phyloP scores from a whole-genome alignment of 30 jellyfish, hydroid and myxozoan species.

The Haliclystus octoradiatus region DNA sequence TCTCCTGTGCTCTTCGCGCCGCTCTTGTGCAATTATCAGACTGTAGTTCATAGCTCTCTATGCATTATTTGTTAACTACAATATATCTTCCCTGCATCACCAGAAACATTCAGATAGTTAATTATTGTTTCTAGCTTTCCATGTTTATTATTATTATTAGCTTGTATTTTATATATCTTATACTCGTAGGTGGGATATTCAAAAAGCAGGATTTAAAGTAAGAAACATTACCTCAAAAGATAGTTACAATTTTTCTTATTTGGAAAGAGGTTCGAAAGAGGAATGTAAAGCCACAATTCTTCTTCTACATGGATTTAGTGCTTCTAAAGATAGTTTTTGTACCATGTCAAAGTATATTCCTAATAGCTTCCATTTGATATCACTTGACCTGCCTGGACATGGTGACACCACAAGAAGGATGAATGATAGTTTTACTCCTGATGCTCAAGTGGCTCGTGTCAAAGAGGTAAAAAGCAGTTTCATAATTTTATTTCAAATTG shows the following conservation, averaged over 20 bases:
- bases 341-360: conserved; percentile 38
- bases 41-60: too few relatives aligned
- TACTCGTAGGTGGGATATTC: not conserved
- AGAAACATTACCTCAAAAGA: not conserved
- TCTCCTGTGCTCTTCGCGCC: too few relatives aligned
- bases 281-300: conserved; percentile 22
- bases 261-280: conserved; percentile 46
- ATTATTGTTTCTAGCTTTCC: too few relatives aligned
- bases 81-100: too few relatives aligned
- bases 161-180: too few relatives aligned
- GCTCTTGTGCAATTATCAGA: too few relatives aligned
- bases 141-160: too few relatives aligned
- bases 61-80: too few relatives aligned
- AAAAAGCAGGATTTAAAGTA: not conserved
- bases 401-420: conserved; percentile 53
- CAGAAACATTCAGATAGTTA: too few relatives aligned
- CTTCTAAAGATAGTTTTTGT: conserved; percentile 51
- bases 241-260: conserved; percentile 11
- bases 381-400: conserved; percentile 81
- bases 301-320: conserved; percentile 64
- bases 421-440: conserved; percentile 32
- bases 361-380: conserved; percentile 35
- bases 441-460: not conserved
- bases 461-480: conserved; percentile 15
- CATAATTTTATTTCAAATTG: too few relatives aligned